These are phyloP conservation scores for Ricordea florida DNA, from an alignment of 92 coral and sea anemone genomes.

Conservation along the genomic window DNA sequence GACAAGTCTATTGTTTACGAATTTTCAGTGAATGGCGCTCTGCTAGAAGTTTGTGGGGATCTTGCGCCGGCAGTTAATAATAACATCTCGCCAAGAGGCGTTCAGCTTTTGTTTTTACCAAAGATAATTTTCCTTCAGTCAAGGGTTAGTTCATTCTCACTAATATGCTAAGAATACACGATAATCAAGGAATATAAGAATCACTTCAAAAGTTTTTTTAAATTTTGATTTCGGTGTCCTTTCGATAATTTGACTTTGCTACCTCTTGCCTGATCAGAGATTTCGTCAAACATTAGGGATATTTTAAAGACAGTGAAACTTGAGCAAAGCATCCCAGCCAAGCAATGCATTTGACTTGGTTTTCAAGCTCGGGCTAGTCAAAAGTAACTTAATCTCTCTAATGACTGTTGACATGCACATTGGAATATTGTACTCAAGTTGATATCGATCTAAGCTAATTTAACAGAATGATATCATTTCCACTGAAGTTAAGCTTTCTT, in stretches of 20 bases:
- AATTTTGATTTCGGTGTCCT: too few species aligned
- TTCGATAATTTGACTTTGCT: too few species aligned
- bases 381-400: constrained; percentile 1
- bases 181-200: constrained; percentile 1
- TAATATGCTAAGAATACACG: constrained; percentile 1
- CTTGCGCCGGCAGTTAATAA: neutral
- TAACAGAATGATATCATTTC: neutral
- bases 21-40: neutral
- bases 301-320: too few species aligned
- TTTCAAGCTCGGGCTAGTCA: neutral
- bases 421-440: constrained; percentile 8
- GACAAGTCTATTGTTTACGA: neutral
- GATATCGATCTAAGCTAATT: constrained; percentile 15
- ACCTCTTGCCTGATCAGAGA: too few species aligned
- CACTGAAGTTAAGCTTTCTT: neutral
- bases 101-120: constrained; percentile 1
- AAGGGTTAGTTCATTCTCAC: neutral
- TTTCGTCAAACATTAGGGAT: too few species aligned
- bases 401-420: constrained; percentile 20
- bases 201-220: constrained; percentile 8
- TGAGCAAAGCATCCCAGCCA: too few species aligned
- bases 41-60: neutral
- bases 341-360: too few species aligned
- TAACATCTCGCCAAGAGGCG: neutral
- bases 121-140: constrained; percentile 22